A percentile compares a stretch with the other conserved stretches of the same genome.
phyloP scores from a whole-genome alignment of 2,797 vertebrate species.

The Menidia menidia region DNA sequence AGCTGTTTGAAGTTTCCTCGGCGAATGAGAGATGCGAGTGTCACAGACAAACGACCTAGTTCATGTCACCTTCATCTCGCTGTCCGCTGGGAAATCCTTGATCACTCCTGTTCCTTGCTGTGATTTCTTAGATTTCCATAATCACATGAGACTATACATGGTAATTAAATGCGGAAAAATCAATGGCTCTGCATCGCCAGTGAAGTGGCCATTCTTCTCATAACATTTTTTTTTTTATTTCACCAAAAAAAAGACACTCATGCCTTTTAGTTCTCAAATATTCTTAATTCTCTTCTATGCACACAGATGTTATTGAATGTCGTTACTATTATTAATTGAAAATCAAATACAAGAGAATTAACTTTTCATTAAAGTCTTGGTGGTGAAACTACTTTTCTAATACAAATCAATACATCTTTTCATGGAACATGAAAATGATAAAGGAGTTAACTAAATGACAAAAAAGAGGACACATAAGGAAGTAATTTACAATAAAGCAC shows the following conservation, averaged over 20 bases:
- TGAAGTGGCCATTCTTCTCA: constrained; percentile 6
- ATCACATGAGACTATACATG: constrained; percentile 38
- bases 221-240: constrained; percentile 43
- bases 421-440: background rate
- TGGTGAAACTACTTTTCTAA: constrained; percentile 28
- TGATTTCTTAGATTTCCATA: constrained; percentile 43
- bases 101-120: constrained; percentile 49
- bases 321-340: constrained; percentile 72
- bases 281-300: constrained; percentile 42
- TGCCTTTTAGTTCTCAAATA: constrained; percentile 58
- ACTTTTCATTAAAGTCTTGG: constrained; percentile 23
- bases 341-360: constrained; percentile 37
- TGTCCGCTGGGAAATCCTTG: constrained; percentile 41
- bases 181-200: background rate
- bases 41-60: constrained; percentile 51
- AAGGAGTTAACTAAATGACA: background rate
- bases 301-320: constrained; percentile 63
- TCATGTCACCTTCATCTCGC: constrained; percentile 65
- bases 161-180: constrained; percentile 19
- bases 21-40: constrained; percentile 41
- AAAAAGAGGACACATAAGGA: background rate
- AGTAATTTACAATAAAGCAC: background rate
- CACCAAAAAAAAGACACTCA: constrained; percentile 24
- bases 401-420: constrained; percentile 6
- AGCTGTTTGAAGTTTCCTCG: constrained; percentile 56